phyloP scores from a whole-genome alignment of 2,113 vertebrate species.

The Myiopsitta monachus region DNA sequence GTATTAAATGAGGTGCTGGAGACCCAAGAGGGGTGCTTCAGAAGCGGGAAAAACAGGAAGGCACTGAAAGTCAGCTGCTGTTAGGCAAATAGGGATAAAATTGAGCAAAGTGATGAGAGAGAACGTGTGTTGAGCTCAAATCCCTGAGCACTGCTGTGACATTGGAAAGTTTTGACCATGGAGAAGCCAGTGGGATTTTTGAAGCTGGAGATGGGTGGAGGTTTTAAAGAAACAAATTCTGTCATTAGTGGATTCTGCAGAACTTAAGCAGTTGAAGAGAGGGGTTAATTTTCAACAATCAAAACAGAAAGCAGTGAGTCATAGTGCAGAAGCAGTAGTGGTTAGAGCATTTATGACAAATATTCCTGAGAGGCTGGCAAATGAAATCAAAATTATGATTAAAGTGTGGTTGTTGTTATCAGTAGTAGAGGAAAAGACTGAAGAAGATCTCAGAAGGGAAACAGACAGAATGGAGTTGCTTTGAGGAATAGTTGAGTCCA shows the following conservation, averaged over 20 bases:
- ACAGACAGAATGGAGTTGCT: background rate
- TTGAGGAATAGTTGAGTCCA: background rate
- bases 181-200: background rate
- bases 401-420: background rate
- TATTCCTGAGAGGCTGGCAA: background rate
- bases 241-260: background rate
- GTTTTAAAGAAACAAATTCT: background rate
- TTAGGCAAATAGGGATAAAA: background rate
- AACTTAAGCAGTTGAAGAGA: background rate
- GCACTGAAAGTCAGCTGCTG: background rate
- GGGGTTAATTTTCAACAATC: background rate
- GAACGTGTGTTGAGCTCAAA: background rate
- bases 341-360: background rate
- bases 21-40: background rate
- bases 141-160: background rate
- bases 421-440: background rate
- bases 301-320: background rate
- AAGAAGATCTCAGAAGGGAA: background rate
- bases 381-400: background rate
- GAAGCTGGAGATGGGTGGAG: background rate
- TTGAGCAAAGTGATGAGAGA: background rate
- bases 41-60: background rate
- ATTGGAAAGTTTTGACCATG: background rate
- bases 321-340: background rate
- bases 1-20: background rate